Evolutionary conservation across 2,797 vertebrate species (phyloP).

Genomic region (Schizothorax lantsangensis): DNA sequence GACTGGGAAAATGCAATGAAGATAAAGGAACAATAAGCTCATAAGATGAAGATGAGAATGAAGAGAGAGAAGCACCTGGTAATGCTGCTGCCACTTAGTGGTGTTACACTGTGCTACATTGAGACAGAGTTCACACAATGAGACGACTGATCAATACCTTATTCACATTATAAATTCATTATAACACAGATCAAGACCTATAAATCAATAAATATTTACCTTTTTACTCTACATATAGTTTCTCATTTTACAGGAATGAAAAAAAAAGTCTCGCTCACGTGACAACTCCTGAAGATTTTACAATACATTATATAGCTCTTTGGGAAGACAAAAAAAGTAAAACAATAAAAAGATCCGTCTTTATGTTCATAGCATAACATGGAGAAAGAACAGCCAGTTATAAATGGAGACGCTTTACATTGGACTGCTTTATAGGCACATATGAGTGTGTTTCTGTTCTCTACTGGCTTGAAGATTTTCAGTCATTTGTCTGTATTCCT

Average conservation of each 20-base stretch:
- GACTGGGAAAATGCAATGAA: background rate
- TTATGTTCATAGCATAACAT: constrained; percentile 1
- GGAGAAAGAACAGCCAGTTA: background rate
- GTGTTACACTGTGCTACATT: constrained; percentile 15
- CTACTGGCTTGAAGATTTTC: constrained; percentile 1
- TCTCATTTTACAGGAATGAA: constrained; percentile 12
- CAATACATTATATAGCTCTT: constrained; percentile 8
- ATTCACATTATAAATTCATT: constrained; percentile 33
- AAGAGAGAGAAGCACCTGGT: constrained; percentile 31
- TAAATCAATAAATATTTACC: constrained; percentile 44
- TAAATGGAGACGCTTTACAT: background rate
- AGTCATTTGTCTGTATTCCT: background rate
- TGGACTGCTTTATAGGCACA: constrained; percentile 12
- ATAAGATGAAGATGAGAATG: background rate
- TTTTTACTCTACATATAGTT: constrained; percentile 5
- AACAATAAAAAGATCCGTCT: background rate
- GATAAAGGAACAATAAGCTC: background rate
- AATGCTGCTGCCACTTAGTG: constrained; percentile 58
- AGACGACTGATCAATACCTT: constrained; percentile 13
- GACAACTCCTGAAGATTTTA: background rate
- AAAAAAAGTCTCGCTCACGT: background rate
- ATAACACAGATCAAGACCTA: constrained; percentile 23
- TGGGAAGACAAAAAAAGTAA: background rate
- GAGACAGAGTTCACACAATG: constrained; percentile 31
- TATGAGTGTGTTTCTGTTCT: background rate